Base-by-base conservation (phyloP, 2,797 vertebrate species). In the Microctenopoma lineatum region DNA sequence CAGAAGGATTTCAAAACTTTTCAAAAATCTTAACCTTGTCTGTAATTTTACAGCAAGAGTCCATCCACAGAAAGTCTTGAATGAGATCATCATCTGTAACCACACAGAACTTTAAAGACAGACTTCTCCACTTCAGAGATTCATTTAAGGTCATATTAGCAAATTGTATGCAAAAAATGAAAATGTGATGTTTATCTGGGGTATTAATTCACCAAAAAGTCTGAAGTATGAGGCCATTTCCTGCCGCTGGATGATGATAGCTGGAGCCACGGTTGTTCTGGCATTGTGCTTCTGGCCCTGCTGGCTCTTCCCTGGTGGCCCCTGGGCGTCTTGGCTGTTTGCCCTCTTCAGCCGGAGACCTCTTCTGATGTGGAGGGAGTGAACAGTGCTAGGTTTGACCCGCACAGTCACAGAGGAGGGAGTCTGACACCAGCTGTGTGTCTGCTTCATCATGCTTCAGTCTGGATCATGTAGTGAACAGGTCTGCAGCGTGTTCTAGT, bases 11-110 rank as follows among this genome's bases (percentile, higher is more conserved):
- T 21, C 53, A 1, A 12, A 14, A 8, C 29, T 62, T 57, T 29
- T 14, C 58, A 0, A 15, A 34, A 18, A 74, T 2, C 3, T 0
- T 73, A 79, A 94, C 94, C 92, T 94, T 94, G 72, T 95, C 97
- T 81, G 96, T 94, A 80, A 98, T 92, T 95, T 96, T 98, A 88
- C 90, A 96, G 90, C 98, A 99, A 79, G 93, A 93, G 84, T 99
- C 98, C 96, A 96, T 96, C 95, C 93, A 96, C 71, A 99, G 90
- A 84, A 99, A 99, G 79, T 98, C 96, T 87, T 96, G 95, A 82
- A 98, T 96, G 59, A 98, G 76, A 64, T 96, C 94, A 41, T 98
- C 96, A 88, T 97, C 97, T 99, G 91, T 38, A 89, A 78, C n/a
- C 15, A 83, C 63, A 69, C 13, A 66, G 0, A 29, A 18, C 45